Base-by-base conservation (phyloP, 2,888 invertebrate genomes). In the Agriopis aurantiaria region DNA sequence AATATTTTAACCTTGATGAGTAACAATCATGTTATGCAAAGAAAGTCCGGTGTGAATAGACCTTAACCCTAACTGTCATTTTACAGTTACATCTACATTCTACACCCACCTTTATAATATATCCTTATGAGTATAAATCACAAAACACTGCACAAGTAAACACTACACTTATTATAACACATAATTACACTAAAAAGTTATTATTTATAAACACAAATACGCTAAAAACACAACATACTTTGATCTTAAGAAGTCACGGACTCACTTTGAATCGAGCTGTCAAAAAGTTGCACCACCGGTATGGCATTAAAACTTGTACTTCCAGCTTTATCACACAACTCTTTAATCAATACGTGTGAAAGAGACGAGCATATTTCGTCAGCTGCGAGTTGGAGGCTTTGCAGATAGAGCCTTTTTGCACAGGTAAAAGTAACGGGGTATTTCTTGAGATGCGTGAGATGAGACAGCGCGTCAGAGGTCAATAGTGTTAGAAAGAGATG, bases 341-440 rank as follows among this genome's bases (percentile, higher is more conserved):
- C 75, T 55, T 69, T 57, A 49, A 17, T 11, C 11, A 12, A 23
- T 57, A 68, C 14, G 80, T 41, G 41, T 71, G 79, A 91, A 62
- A 71, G 85, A 84, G 90, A 88, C 65, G 69, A 73, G 40, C 33
- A 49, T 66, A 76, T 12, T 57, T 58, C 5, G n/a, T 68, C 57
- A 69, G 68, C 49, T 60, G 62, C 76, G 80, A 71, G 75, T 68
- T 48, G 11, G 71, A 80, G 58, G 68, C 81, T 80, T 83, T 80
- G 86, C 90, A 92, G 93, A 93, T 94, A 90, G 83, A 90, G 88
- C 93, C 93, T 94, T 93, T 93, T 93, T 91, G 93, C 92, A 91
- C 87, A 82, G 91, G 93, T 93, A 94, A 94, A 94, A 94, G 94
- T 94, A 94, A 94, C 94, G 94, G 94, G 87, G 88, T 85, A 88